phyloP scores from a whole-genome alignment of 1,140 invertebrate species.

The Bombus balteatus region DNA sequence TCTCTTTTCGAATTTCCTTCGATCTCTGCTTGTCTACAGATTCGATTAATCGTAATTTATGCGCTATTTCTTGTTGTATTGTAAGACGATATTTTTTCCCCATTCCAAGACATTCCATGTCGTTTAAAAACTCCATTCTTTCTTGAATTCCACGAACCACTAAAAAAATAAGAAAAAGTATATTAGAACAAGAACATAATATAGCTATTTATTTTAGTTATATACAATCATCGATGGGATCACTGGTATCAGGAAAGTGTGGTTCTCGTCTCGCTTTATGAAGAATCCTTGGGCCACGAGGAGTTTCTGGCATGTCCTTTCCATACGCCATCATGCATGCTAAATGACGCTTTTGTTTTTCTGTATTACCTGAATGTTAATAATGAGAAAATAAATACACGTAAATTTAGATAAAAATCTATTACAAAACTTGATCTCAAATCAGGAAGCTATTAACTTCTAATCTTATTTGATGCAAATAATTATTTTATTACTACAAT shows the following conservation, averaged over 20 bases:
- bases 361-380: constrained; percentile 74
- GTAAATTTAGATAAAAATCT: not conserved
- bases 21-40: constrained; percentile 72
- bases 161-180: constrained; percentile 45
- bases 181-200: not conserved
- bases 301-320: constrained; percentile 80
- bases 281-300: constrained; percentile 69
- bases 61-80: constrained; percentile 81
- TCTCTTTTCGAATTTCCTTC: constrained; percentile 69
- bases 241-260: constrained; percentile 52
- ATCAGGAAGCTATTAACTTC: not conserved
- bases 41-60: constrained; percentile 80
- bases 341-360: constrained; percentile 80
- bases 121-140: constrained; percentile 80
- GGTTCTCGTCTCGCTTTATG: constrained; percentile 59
- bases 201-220: too few species aligned
- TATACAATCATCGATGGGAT: constrained; percentile 76
- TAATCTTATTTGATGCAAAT: not conserved
- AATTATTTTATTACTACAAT: not conserved
- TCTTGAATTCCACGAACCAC: constrained; percentile 80
- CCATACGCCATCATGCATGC: constrained; percentile 82
- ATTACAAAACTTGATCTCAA: not conserved
- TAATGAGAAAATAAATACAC: not conserved
- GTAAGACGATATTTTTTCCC: constrained; percentile 81
- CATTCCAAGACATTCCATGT: constrained; percentile 81